Percentiles rank a stretch among this genome's conserved stretches.
phyloP scores from a whole-genome alignment of 2,888 invertebrate genomes.

The Toxonevra muliebris region DNA sequence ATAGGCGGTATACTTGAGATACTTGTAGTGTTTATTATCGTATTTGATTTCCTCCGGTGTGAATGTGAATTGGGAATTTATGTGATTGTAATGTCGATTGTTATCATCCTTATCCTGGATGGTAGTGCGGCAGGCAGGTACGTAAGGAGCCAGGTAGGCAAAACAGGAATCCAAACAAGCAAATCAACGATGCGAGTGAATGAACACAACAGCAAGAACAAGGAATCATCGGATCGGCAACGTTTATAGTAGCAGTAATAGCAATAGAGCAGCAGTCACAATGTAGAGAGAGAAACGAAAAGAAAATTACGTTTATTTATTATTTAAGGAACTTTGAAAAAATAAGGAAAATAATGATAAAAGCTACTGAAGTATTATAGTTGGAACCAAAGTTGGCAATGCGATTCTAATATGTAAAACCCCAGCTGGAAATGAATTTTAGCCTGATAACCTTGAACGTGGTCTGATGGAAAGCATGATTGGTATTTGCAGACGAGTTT shows the following conservation, averaged over 20 bases:
- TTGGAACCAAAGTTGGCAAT: not conserved
- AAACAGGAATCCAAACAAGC: too few species aligned
- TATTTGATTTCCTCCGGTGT: slow-evolving; percentile 81
- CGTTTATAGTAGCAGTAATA: slow-evolving; percentile 7
- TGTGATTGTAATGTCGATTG: slow-evolving; percentile 65
- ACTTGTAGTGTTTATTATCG: slow-evolving; percentile 82
- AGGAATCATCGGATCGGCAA: not conserved
- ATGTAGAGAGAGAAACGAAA: not conserved
- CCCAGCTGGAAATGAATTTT: too few species aligned
- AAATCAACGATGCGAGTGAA: slow-evolving; percentile 15
- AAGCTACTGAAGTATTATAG: too few species aligned
- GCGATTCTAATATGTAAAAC: not conserved
- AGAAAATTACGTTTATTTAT: slow-evolving; percentile 26
- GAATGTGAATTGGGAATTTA: slow-evolving; percentile 71
- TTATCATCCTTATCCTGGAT: slow-evolving; percentile 63
- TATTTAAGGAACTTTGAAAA: slow-evolving; percentile 19
- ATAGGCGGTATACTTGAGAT: slow-evolving; percentile 78
- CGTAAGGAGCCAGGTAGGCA: too few species aligned
- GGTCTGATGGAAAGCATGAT: too few species aligned
- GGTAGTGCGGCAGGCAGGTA: not conserved
- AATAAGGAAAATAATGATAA: not conserved
- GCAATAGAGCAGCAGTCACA: not conserved
- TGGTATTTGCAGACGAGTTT: too few species aligned
- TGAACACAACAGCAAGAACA: slow-evolving; percentile 22
- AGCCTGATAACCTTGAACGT: too few species aligned